Base-by-base conservation (phyloP, 2,888 invertebrate species). In the Lomographa bimaculata region DNA sequence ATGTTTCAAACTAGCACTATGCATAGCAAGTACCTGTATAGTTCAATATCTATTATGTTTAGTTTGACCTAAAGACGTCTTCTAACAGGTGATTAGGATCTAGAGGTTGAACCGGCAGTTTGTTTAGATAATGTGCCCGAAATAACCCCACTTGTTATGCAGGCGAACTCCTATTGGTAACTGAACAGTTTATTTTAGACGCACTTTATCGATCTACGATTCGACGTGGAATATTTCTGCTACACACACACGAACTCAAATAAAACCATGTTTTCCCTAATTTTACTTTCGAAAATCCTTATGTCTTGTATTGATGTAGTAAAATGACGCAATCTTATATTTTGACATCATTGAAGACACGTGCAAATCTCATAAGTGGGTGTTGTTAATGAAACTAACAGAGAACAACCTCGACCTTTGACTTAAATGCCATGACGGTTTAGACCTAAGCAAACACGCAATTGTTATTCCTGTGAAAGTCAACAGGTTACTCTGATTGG, bases 71-170 rank as follows among this genome's bases (percentile, higher is more conserved):
- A 35, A 46, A 37, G 20, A 21, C 35, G 24, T 18, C 26, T 35
- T 23, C 14, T 27, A 44, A 36, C 58, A 61, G 59, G 53, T 62
- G 60, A 68, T 63, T 57, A 60, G 45, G 42, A 64, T 61, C 64
- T 60, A 54, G 45, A 50, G 46, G 57, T 60, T 42, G 37, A 50
- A 47, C 51, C 44, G 41, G 54, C 44, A 48, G 53, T 51, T 51
- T 67, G 70, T 74, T 67, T 71, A 65, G 65, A 69, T 66, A 77
- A 64, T 44, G 50, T 42, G 52, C 63, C 63, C 57, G 46, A 75
- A 75, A 76, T 75, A 75, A 64, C 60, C 56, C 50, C 58, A 64
- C 64, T 68, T 65, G 68, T 67, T 64, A 51, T 55, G 50, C 58
- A 58, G 58, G 44, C 57, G 51, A 56, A 59, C 60, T 53, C 52